Base-by-base conservation (phyloP, 1,140 invertebrate genomes). In the Aphidius ervi region DNA sequence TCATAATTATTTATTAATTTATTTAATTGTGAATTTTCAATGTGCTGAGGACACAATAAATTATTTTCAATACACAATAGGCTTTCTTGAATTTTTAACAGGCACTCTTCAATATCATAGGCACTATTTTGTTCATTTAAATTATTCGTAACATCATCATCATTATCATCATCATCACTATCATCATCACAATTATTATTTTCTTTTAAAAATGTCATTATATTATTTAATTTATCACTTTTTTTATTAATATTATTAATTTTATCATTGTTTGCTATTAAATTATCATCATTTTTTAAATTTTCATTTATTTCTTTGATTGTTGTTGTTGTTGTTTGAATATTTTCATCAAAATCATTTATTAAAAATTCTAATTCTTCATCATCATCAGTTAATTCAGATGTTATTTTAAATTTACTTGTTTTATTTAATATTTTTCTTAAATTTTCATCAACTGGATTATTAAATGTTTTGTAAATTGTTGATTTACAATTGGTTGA, bases 21-120 rank as follows among this genome's bases (percentile, higher is more conserved):
- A 10, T 72, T 70, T 10, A 75, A 40, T 31, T 75, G 70, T 7
- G 73, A 71, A 37, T 74, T 70, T 8, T 75, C 71, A 4, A 75
- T 57, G 16, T 75, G 67, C 5, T 74, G 70, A 23, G 74, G 71
- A 31, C 74, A 72, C 6, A 72, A 63, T 0, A 74, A 54, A 65
- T 74, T 75, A 48, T 74, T 70, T 37, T 75, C 74, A 16, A 75
- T 73, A 49, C 72, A 73, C 8, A 74, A 39, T 5, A 74, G 67
- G 50, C 72, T 75, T 52, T 75, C 72, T 48, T 75, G 71, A 43
- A 74, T 74, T 43, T 75, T 69, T 5, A 75, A 68, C 39, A 75
- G 64, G 46, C 69, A 75, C 55, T 75, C 68, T 41, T 75, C 71
- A 8, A 75, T 75, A 42, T 75, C 72, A 46, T 65, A 72, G n/a